Conservation (phyloP, 2,888 invertebrate genomes). For the Erynnis tages region DNA sequence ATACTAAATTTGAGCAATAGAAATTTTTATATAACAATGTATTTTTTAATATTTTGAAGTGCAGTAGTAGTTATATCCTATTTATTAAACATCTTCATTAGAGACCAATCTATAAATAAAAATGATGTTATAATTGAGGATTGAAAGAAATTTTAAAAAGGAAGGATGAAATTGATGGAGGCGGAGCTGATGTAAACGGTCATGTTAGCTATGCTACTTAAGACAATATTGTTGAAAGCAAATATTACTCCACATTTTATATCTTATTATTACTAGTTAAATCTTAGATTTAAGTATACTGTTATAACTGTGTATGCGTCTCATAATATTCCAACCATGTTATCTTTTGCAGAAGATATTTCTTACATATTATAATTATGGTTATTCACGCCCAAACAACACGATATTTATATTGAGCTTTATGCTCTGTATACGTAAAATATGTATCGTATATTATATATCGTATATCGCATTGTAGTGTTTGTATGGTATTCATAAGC, state of each 20-base stretch:
- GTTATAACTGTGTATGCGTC: slow-evolving; percentile 40
- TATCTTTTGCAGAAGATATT: slow-evolving; percentile 21
- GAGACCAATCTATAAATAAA: too few relatives aligned
- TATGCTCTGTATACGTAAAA: too few relatives aligned
- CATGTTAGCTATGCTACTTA: slow-evolving; percentile 48
- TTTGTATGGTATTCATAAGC: slow-evolving; percentile 16
- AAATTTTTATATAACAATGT: too few relatives aligned
- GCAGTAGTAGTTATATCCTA: too few relatives aligned
- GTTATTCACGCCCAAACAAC: not conserved
- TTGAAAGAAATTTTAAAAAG: too few relatives aligned
- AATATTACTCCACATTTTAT: slow-evolving; percentile 74
- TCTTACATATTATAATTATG: slow-evolving; percentile 22
- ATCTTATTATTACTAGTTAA: slow-evolving; percentile 56
- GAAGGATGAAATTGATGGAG: not conserved
- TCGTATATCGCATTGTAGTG: slow-evolving; percentile 13
- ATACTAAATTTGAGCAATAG: too few relatives aligned
- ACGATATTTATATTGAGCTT: too few relatives aligned
- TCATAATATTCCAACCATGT: slow-evolving; percentile 12
- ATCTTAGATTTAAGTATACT: slow-evolving; percentile 38
- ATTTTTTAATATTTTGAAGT: too few relatives aligned
- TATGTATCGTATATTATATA: not conserved
- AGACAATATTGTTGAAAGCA: slow-evolving; percentile 79
- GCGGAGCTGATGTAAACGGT: not conserved
- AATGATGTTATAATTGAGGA: too few relatives aligned
- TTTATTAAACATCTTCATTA: too few relatives aligned